Conservation (phyloP, 2,113 vertebrate species). For the Lynx canadensis region DNA sequence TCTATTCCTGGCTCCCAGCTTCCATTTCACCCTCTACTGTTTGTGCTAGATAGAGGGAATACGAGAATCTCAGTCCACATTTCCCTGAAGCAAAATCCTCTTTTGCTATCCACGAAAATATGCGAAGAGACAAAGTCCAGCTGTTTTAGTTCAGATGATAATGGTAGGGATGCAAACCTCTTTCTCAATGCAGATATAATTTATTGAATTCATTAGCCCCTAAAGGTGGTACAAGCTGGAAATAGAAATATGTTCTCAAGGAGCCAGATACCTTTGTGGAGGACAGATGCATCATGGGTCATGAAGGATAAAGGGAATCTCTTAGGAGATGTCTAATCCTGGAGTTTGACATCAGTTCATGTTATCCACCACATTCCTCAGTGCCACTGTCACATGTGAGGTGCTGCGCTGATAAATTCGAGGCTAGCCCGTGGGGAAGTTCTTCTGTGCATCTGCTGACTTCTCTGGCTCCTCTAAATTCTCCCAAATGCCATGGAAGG, state of each 20-base stretch:
- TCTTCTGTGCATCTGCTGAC: background rate
- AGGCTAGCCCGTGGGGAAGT: background rate
- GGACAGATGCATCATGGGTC: conserved; percentile 43
- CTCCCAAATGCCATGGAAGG: background rate
- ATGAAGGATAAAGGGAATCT: background rate
- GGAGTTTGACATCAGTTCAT: conserved; percentile 59
- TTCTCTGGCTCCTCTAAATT: background rate
- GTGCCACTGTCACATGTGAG: background rate
- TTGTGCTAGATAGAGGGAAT: background rate
- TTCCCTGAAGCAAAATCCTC: background rate
- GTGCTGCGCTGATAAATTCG: background rate
- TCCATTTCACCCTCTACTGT: background rate
- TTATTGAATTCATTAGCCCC: background rate
- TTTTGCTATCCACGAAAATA: background rate
- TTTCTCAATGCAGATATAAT: background rate
- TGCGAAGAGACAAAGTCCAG: background rate
- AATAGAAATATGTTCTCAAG: conserved; percentile 60
- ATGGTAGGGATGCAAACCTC: background rate
- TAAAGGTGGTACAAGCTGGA: background rate
- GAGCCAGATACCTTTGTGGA: background rate
- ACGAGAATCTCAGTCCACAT: background rate
- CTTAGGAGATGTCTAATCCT: conserved; percentile 55
- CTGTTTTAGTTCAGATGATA: background rate
- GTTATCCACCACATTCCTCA: background rate
- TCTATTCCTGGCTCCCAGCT: background rate